Evolutionary conservation across 2,888 invertebrate genomes (phyloP), one percentile per base, ranked within the genome.

Genomic region (Holacanthella duospinosa): DNA sequence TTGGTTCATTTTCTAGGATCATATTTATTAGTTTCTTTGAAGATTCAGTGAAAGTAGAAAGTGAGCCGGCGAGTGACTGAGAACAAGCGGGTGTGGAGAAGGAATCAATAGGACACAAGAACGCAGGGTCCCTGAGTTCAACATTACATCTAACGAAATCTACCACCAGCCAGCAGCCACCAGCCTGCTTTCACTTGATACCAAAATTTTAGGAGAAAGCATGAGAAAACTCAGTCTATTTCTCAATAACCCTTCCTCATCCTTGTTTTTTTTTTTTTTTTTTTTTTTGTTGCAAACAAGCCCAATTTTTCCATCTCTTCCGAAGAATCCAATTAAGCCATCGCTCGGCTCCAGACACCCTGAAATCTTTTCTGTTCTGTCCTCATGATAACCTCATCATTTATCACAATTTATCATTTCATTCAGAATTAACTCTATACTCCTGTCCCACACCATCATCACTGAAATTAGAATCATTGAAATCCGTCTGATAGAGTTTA

Each of bases 71-170:
- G 55, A 60, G 55, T 43, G 54, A 59, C 44, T 58, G 60, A 54
- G 54, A 60, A 64, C n/a, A 64, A 68, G 68, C 71, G 71, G 71
- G 71, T 71, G 71, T 69, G 71, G 71, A 69, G 66, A 66, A 60
- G n/a, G 53, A 69, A 71, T 71, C 71, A 69, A 71, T 71, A 71
- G 63, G 66, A 67, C 68, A 66, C 68, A 69, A 68, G 66, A 71
- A 69, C 68, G 68, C 64, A 67, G 65, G 66, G 67, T 59, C 62
- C 58, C 25, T 6, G 54, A 53, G 54, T 24, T 24, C 54, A n/a
- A 16, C 36, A 9, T 36, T 16, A 36, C 36, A 36, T 36, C 16
- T 6, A 36, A 36, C 6, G 36, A 16, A 16, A 16, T n/a, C n/a
- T n/a, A n/a, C n/a, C 36, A 16, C 36, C 36, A 36, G 36, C 36